Percentiles rank a stretch among this genome's conserved stretches.
phyloP scores from a whole-genome alignment of 2,797 vertebrate genomes.

The Sebastes trivittatus region DNA sequence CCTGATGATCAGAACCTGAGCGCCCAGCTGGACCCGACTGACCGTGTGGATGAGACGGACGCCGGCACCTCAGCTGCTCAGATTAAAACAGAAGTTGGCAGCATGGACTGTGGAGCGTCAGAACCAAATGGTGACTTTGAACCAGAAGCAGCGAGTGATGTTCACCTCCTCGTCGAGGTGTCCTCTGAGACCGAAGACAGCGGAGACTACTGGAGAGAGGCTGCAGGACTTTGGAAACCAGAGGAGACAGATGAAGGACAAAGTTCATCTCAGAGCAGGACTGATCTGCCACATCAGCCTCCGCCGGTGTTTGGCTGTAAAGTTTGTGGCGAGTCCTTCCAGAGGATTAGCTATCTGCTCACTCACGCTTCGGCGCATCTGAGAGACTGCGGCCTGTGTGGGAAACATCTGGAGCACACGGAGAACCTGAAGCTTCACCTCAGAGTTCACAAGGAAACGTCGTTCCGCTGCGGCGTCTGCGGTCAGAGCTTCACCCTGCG shows the following conservation, averaged over 20 bases:
- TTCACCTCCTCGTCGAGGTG: not conserved
- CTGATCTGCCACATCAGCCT: not conserved
- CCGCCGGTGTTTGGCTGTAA: not conserved
- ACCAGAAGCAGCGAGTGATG: not conserved
- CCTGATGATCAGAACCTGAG: conserved; percentile 8
- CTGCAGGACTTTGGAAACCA: not conserved
- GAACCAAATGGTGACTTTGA: not conserved
- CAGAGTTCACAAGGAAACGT: conserved; percentile 5
- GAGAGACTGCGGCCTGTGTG: conserved; percentile 42
- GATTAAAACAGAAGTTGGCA: conserved; percentile 29
- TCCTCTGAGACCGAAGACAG: conserved; percentile 39
- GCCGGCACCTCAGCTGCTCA: not conserved
- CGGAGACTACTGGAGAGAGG: conserved; percentile 9
- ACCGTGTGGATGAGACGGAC: not conserved
- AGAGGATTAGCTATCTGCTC: conserved; percentile 1
- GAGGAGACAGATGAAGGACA: not conserved
- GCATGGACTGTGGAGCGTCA: not conserved
- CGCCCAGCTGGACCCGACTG: not conserved
- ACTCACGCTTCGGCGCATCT: not conserved
- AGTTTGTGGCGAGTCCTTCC: conserved; percentile 39
- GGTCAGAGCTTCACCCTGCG: conserved; percentile 45
- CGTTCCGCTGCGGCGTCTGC: conserved; percentile 45
- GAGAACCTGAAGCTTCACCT: conserved; percentile 39
- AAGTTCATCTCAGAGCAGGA: not conserved
- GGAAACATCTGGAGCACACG: conserved; percentile 1